Base-by-base conservation (phyloP, 2,113 vertebrate species). In the Anser brachyrhynchus region DNA sequence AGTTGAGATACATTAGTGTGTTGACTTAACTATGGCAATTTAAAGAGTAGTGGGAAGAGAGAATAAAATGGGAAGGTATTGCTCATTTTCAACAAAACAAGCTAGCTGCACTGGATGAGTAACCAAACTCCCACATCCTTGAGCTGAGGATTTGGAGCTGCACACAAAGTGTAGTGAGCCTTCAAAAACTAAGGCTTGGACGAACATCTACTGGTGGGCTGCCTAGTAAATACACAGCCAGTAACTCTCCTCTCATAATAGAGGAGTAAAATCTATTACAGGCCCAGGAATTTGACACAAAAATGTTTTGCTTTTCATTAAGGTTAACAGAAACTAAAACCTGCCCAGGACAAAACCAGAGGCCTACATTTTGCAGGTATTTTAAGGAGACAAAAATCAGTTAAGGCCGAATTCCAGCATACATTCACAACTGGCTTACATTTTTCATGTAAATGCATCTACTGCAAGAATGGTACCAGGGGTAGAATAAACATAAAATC, bases 381-480 rank as follows among this genome's bases (percentile, higher is more conserved):
- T 67, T 41, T 11, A 76, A 25, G 16, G 21, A 94, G 28, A 93
- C 4, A 89, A 95, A 83, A 87, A 92, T 28, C 8, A 79, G 10
- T 94, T 96, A 97, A 97, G 94, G 96, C 95, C 61, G 62, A 92
- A 90, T 92, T 93, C 94, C 52, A 86, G 25, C 75, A 51, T 91
- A 94, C 94, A 97, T 96, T 97, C 96, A 92, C 61, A 77, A 77
- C 19, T 55, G 46, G 55, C 55, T 89, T 86, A 6, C 4, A 26
- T 59, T 59, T 69, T 66, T 20, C 79, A 76, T 20, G 12, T 59
- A 62, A 80, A 70, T 66, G 14, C 85, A 73, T 90, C 57, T 52
- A 81, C 11, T 19, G 3, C 87, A 43, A 85, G 64, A 39, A 85
- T 39, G 52, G 43, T 41, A 78, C 0, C 1, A 83, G 6, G 58